Base-by-base conservation (phyloP, 2,888 invertebrate genomes). In the Trichacis sp. region DNA sequence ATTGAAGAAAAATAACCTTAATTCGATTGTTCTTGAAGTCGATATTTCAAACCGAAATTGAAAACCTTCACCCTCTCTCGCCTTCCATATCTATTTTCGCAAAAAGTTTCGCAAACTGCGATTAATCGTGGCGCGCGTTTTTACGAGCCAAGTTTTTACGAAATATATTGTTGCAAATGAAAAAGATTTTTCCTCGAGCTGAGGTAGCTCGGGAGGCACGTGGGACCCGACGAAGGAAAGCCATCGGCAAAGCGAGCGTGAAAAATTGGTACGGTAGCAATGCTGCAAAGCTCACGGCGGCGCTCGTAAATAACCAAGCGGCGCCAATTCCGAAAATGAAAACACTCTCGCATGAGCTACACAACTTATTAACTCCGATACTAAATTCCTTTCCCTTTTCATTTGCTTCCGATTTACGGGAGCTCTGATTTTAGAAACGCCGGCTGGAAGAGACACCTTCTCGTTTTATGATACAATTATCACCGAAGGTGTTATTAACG, bases 301-400 rank as follows among this genome's bases (percentile, higher is more conserved):
- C 33, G 52, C 59, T 57, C 67, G 60, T 67, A 67, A 67, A 63
- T 67, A 67, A 63, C 33, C 59, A 46, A 50, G 53, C 56, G 52
- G 56, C 59, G 53, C 67, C 62, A 67, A 62, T 67, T 59, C 56
- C 62, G 62, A 67, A 67, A 67, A 63, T 67, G 66, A 62, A 67
- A 67, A 67, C 66, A 67, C 54, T 46, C 63, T 47, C 53, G 64
- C 61, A 45, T 50, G 65, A 54, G 61, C 57, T 61, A 61, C 63
- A 57, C 63, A 60, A 67, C 63, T 63, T 67, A 63, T 67, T 67
- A 67, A 67, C 63, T 63, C 63, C 46, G 56, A 56, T 50, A 55
- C 59, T 63, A 60, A 63, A 62, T 63, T 60, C 55, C 62, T 59
- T 51, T 51, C 40, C 51, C 42, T 47, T 17, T 30, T 45, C 52